Evolutionary conservation across 2,797 vertebrate species (phyloP).

Genomic region (Hydrophis major): DNA sequence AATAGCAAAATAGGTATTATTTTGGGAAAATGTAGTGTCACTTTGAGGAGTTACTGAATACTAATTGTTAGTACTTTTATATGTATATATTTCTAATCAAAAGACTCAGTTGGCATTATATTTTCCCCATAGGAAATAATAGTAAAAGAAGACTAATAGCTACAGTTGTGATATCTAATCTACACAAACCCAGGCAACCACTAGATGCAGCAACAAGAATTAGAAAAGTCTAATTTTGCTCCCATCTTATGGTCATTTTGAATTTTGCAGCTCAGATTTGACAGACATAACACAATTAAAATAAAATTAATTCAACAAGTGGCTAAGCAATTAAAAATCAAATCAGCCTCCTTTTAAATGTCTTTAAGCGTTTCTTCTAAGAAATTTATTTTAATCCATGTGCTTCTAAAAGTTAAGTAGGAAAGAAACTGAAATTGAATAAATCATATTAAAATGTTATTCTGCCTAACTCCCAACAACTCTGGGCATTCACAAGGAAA

Average conservation of each 20-base stretch:
- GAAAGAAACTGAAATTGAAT: neutral
- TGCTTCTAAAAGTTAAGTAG: constrained; percentile 21
- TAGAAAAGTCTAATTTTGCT: neutral
- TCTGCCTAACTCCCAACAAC: neutral
- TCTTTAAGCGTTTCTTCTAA: neutral
- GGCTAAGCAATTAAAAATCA: constrained; percentile 29
- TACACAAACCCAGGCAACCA: neutral
- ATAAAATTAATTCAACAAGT: neutral
- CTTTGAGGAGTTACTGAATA: constrained; percentile 3
- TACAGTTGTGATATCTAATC: neutral
- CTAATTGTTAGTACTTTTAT: constrained; percentile 20
- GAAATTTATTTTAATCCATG: neutral
- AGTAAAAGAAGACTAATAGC: constrained; percentile 13
- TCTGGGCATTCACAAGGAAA: neutral
- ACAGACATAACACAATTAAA: constrained; percentile 19
- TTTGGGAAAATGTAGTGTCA: neutral
- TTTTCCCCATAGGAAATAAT: constrained; percentile 18
- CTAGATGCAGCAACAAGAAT: neutral
- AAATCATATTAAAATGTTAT: neutral
- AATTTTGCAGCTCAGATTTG: neutral
- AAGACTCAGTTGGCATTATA: constrained; percentile 15
- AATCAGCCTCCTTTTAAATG: constrained; percentile 11
- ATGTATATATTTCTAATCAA: constrained; percentile 21
- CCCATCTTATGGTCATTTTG: neutral
- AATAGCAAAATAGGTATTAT: constrained; percentile 2